These are phyloP conservation scores for Cerastis rubricosa DNA, from an alignment of 2,888 invertebrate genomes.

Conservation along the genomic window DNA sequence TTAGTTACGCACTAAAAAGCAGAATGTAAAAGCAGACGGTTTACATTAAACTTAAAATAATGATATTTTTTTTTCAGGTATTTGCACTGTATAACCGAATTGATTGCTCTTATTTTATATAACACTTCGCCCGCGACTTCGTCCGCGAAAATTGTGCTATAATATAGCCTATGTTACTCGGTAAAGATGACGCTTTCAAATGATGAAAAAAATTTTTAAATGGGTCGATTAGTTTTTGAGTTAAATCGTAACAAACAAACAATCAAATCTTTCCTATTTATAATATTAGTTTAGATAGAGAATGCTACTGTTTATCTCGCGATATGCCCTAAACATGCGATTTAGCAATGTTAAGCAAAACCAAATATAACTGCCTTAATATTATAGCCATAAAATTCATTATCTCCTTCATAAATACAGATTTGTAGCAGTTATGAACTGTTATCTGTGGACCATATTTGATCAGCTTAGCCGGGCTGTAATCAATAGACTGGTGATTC, in stretches of 20 bases:
- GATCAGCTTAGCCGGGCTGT: slow-evolving; percentile 34
- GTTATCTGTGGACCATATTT: slow-evolving; percentile 43
- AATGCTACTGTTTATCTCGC: neutral
- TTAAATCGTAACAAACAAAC: too few species aligned
- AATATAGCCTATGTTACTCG: too few species aligned
- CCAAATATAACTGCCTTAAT: neutral
- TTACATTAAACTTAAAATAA: neutral
- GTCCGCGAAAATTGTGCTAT: too few species aligned
- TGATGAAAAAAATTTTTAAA: too few species aligned
- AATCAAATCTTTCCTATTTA: too few species aligned
- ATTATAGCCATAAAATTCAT: slow-evolving; percentile 20
- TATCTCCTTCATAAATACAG: slow-evolving; percentile 45
- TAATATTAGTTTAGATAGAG: too few species aligned
- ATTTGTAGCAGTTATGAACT: slow-evolving; percentile 36
- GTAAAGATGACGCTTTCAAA: too few species aligned
- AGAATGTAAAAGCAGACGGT: neutral
- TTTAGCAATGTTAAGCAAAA: neutral
- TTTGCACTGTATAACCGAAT: neutral
- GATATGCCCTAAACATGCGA: neutral
- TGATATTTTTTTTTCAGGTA: too few species aligned
- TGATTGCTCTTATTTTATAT: neutral
- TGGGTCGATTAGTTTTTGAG: too few species aligned
- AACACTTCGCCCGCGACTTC: too few species aligned
- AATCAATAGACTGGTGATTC: slow-evolving; percentile 28
- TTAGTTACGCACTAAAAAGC: neutral